phyloP scores from a whole-genome alignment of 1,140 invertebrate genomes.

The Brachionus koreanus region DNA sequence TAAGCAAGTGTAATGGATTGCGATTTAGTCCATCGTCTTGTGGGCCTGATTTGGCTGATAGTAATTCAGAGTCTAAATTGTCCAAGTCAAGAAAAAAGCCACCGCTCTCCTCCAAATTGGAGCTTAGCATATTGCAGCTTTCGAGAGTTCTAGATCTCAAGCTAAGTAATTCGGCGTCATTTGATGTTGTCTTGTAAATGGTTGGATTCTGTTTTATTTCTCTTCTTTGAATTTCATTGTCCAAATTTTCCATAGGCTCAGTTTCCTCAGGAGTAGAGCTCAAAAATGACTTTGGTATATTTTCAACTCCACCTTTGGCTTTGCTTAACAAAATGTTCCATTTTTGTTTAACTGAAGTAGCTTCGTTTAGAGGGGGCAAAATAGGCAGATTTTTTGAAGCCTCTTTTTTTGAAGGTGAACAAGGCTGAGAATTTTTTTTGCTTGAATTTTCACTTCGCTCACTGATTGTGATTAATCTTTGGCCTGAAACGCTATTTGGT shows the following conservation, averaged over 20 bases:
- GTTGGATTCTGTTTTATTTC: not conserved
- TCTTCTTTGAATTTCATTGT: not conserved
- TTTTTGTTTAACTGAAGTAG: slow-evolving; percentile 44
- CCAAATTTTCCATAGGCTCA: not conserved
- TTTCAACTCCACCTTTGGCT: slow-evolving; percentile 40
- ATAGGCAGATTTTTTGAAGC: not conserved
- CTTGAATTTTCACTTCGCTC: slow-evolving; percentile 2
- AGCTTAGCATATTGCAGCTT: not conserved
- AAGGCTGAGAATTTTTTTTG: not conserved
- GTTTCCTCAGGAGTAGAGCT: slow-evolving; percentile 5
- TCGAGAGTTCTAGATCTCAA: not conserved
- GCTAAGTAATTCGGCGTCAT: not conserved
- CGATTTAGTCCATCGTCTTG: not conserved
- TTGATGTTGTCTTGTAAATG: slow-evolving; percentile 16
- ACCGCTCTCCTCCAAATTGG: slow-evolving; percentile 36
- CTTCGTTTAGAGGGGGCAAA: slow-evolving; percentile 26
- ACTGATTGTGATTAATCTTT: slow-evolving; percentile 15
- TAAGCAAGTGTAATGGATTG: slow-evolving; percentile 66
- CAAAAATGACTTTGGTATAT: slow-evolving; percentile 37
- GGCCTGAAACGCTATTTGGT: slow-evolving; percentile 21
- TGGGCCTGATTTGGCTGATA: not conserved
- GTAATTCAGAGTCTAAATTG: not conserved
- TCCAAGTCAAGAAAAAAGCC: not conserved
- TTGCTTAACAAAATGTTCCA: slow-evolving; percentile 41
- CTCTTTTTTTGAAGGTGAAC: not conserved